These are phyloP conservation scores for Chloebia gouldiae DNA, from an alignment of 2,113 vertebrate genomes.

Conservation along the genomic window DNA sequence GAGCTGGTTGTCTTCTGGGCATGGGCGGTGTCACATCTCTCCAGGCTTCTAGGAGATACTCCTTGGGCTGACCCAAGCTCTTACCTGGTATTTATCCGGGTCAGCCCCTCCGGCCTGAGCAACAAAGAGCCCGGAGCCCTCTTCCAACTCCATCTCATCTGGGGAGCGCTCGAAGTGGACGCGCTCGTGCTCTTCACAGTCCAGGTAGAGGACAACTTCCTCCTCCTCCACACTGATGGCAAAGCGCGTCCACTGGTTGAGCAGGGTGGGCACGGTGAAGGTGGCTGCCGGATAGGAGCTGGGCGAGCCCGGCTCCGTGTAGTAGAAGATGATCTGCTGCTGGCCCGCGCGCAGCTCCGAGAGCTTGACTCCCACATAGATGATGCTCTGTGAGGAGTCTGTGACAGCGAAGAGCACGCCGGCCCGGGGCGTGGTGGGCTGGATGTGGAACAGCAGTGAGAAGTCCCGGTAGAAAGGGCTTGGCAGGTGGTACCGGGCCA, in stretches of 20 bases:
- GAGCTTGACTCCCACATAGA: conserved; percentile 88
- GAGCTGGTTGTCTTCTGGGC: background rate
- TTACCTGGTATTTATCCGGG: conserved; percentile 87
- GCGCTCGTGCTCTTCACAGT: conserved; percentile 81
- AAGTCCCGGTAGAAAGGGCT: conserved; percentile 88
- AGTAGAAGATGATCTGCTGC: conserved; percentile 87
- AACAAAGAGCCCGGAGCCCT: conserved; percentile 85
- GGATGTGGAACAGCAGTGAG: conserved; percentile 84
- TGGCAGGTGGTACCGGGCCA: conserved; percentile 83
- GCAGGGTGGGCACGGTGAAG: conserved; percentile 82
- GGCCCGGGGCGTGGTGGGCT: conserved; percentile 72
- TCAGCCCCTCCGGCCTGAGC: conserved; percentile 89
- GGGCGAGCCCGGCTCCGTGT: conserved; percentile 80
- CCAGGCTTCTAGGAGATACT: background rate
- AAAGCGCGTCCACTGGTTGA: conserved; percentile 84
- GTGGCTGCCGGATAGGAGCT: conserved; percentile 76
- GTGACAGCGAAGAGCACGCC: conserved; percentile 89
- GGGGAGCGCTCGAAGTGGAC: conserved; percentile 76
- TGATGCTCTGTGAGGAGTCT: conserved; percentile 78
- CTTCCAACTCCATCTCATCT: conserved; percentile 83
- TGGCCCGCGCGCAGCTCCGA: conserved; percentile 57
- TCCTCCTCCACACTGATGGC: conserved; percentile 83
- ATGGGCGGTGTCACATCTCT: fast-evolving
- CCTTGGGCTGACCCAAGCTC: background rate
- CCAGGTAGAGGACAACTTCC: conserved; percentile 79